A percentile compares a stretch with the other conserved stretches of the same genome.
Conservation (phyloP, 2,888 invertebrate genomes). For the Ectropis crepuscularia region DNA sequence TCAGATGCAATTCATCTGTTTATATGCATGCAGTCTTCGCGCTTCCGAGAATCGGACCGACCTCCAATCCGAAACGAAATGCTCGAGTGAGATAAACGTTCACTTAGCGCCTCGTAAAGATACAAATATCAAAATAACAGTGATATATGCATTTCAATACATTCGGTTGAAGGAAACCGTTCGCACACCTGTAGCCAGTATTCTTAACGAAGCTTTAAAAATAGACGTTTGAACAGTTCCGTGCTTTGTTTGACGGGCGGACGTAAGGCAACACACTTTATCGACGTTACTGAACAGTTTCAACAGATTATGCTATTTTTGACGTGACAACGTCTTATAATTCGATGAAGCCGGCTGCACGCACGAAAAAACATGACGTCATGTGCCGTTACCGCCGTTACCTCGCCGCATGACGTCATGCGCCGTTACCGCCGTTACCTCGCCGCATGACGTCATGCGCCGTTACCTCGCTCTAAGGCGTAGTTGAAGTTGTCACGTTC, state of each 20-base stretch:
- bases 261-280: slow-evolving; percentile 32
- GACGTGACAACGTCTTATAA: no score
- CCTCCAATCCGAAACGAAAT: slow-evolving; percentile 36
- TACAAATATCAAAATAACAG: slow-evolving; percentile 15
- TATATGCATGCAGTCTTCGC: slow-evolving; percentile 34
- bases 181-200: slow-evolving; percentile 37
- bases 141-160: slow-evolving; percentile 14
- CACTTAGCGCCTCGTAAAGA: slow-evolving; percentile 19
- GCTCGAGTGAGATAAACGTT: slow-evolving; percentile 7
- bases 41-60: slow-evolving; percentile 12
- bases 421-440: no score
- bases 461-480: no score
- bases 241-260: slow-evolving; percentile 32
- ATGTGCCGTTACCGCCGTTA: no score
- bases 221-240: slow-evolving; percentile 35
- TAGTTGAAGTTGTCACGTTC: no score
- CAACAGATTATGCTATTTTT: slow-evolving; percentile 19
- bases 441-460: no score
- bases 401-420: no score
- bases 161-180: slow-evolving; percentile 17
- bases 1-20: slow-evolving; percentile 38
- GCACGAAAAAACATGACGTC: no score
- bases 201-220: slow-evolving; percentile 34
- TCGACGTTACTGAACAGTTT: slow-evolving; percentile 30
- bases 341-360: no score